Evolutionary conservation across 2,113 vertebrate species (phyloP).

Genomic region (Pardalotus punctatus): DNA sequence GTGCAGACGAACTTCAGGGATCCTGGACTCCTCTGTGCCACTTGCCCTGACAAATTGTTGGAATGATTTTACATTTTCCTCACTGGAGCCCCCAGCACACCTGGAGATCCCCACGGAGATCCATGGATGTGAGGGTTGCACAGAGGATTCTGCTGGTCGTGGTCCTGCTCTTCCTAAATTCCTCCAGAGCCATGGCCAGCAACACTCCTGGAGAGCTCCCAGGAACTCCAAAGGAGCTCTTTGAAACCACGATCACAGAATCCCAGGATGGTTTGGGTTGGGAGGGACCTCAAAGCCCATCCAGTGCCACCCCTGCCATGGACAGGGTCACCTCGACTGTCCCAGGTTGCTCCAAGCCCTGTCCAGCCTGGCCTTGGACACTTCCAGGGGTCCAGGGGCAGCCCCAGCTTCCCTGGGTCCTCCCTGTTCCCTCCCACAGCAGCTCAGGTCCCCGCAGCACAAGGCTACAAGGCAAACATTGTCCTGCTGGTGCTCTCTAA

Average conservation of each 20-base stretch:
- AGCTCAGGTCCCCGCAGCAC: neutral
- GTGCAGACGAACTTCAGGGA: too few relatives aligned
- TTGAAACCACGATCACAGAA: neutral
- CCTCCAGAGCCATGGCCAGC: fast-evolving
- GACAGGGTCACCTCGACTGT: neutral
- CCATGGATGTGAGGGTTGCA: fast-evolving
- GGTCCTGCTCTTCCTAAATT: neutral
- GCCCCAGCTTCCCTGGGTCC: neutral
- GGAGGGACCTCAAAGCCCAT: neutral
- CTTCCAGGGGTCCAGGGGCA: neutral
- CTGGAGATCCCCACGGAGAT: neutral
- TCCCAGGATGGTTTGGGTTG: neutral
- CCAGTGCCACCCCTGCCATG: neutral
- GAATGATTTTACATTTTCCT: neutral
- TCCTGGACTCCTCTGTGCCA: neutral
- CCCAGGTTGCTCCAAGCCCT: neutral
- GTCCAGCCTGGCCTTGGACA: neutral
- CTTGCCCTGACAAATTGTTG: neutral
- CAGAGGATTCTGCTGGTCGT: neutral
- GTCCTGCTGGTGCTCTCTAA: neutral
- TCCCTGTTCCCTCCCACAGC: neutral
- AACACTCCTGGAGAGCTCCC: neutral
- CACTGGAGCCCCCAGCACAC: neutral
- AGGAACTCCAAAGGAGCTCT: neutral
- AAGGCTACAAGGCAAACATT: fast-evolving